phyloP scores from a whole-genome alignment of 2,888 invertebrate species.

The Neria commutata region DNA sequence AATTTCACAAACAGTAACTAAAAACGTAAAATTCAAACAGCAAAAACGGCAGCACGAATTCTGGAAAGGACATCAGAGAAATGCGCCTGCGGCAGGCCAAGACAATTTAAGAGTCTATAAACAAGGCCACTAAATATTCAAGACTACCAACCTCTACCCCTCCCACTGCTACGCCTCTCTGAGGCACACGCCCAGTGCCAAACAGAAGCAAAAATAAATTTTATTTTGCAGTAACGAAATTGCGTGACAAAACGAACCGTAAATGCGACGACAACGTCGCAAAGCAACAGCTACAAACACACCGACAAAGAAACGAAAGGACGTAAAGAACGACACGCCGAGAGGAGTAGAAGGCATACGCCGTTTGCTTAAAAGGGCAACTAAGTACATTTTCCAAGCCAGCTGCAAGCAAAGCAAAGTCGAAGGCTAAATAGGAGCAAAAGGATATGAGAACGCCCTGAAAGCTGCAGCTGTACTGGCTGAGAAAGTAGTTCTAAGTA shows the following conservation, averaged over 20 bases:
- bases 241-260: conserved; percentile 46
- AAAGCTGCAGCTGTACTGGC: not conserved
- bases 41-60: conserved; percentile 5
- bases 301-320: conserved; percentile 2
- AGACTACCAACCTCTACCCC: not conserved
- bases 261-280: conserved; percentile 33
- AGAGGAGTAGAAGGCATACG: not conserved
- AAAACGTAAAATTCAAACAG: conserved; percentile 27
- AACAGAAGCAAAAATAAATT: conserved; percentile 34
- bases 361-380: conserved; percentile 1
- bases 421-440: not conserved
- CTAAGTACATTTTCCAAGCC: not conserved
- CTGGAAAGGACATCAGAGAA: conserved; percentile 32
- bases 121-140: conserved; percentile 31
- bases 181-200: conserved; percentile 4
- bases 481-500: not conserved
- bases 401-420: not conserved
- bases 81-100: conserved; percentile 37
- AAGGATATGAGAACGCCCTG: not conserved
- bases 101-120: conserved; percentile 50
- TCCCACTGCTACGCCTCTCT: not conserved
- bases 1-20: conserved; percentile 35
- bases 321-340: not conserved
- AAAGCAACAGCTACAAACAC: conserved; percentile 21
- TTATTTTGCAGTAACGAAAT: conserved; percentile 50